Evolutionary conservation across 2,888 invertebrate species (phyloP), one percentile per base, ranked within the genome.

Genomic region (Callyntrura sp.): DNA sequence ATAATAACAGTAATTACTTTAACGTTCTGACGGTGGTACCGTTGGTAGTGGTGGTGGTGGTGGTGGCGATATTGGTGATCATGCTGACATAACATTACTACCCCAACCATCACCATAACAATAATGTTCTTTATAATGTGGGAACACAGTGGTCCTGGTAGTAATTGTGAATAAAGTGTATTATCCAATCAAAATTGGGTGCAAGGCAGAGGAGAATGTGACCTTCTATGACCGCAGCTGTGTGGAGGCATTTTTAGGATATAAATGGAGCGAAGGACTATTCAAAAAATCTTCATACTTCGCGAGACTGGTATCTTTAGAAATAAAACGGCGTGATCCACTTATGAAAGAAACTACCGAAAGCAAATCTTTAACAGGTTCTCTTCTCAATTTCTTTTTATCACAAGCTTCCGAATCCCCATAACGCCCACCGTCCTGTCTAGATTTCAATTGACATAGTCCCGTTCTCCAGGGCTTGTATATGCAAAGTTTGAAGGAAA

Each of bases 131-230:
- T 35, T 35, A 35, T 8, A 25, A 25, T 68, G 17, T 60, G 25
- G 25, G 20, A 17, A 68, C 25, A 28, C 20, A 12, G 68, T 68
- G 60, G 12, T 35, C 35, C 3, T 35, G 1, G 60, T 48, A 60
- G 28, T 11, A 25, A n/a, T 14, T 73, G 85, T 20, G 57, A 62
- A 57, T 57, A 62, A 45, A 76, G 60, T 55, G 17, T 55, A 85
- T 85, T 85, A 28, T 85, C 60, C 85, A 76, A 76, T 85, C 85
- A 85, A 85, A 85, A 73, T 17, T 60, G 28, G 65, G n/a, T 17
- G 43, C 43, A 60, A 45, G 28, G 35, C 6, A 35, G 35, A 35
- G 6, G 51, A 2, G n/a, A 51, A 8, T 14, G n/a, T 51, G n/a
- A 14, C n/a, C 51, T 51, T 83, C 48, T 51, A n/a, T 20, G 68